These are phyloP conservation scores for Hetaerina americana DNA, from an alignment of 1,140 invertebrate genomes.

Conservation along the genomic window DNA sequence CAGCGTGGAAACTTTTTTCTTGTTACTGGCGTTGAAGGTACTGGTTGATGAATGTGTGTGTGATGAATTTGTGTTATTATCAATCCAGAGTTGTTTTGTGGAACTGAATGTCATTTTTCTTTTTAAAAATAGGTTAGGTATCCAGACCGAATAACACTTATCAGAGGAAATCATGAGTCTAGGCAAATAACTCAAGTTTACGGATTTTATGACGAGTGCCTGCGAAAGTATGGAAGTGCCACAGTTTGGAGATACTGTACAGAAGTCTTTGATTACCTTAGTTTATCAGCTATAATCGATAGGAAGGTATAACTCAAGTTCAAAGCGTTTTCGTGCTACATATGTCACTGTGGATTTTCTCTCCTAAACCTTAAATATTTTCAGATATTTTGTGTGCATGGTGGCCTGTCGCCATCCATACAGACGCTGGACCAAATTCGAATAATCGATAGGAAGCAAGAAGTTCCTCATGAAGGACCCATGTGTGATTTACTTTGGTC, in stretches of 20 bases:
- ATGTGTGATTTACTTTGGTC: constrained; percentile 99
- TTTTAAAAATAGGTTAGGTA: constrained; percentile 70
- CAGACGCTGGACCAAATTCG: constrained; percentile 98
- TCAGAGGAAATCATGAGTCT: constrained; percentile 92
- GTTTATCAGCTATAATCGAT: constrained; percentile 96
- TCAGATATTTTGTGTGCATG: constrained; percentile 97
- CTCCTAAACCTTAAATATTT: not conserved
- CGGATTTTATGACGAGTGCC: constrained; percentile 99
- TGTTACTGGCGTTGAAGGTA: constrained; percentile 94
- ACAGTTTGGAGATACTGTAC: constrained; percentile 99
- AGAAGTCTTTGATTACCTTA: constrained; percentile 99
- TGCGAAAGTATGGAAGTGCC: constrained; percentile 96
- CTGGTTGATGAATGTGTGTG: too few relatives aligned
- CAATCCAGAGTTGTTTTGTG: too few relatives aligned
- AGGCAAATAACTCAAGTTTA: constrained; percentile 99
- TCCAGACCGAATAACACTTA: constrained; percentile 96
- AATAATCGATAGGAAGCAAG: constrained; percentile 96
- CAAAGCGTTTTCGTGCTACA: too few relatives aligned
- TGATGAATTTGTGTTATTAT: too few relatives aligned
- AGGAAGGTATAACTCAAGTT: too few relatives aligned
- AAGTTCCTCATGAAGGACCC: constrained; percentile 97
- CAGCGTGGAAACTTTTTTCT: constrained; percentile 97
- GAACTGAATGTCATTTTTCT: constrained; percentile 9
- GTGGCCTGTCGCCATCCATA: constrained; percentile 96
- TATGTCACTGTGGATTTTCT: too few relatives aligned